Conservation (phyloP, 2,888 invertebrate species). For the Harpalus rubripes region DNA sequence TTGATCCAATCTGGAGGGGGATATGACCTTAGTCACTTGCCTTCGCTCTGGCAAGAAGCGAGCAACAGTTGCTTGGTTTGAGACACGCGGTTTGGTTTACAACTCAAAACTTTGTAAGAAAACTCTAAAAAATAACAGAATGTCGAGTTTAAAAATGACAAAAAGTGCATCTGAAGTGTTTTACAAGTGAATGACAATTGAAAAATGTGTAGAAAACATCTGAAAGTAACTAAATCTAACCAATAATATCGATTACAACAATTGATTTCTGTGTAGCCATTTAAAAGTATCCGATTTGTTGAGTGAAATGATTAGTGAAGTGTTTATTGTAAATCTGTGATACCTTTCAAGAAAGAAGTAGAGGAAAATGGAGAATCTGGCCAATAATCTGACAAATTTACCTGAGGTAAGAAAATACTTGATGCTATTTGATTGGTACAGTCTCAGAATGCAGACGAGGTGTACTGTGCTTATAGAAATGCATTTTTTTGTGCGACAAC, state of each 20-base stretch:
- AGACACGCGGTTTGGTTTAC: slow-evolving; percentile 54
- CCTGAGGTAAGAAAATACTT: slow-evolving; percentile 64
- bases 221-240: not conserved
- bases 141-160: slow-evolving; percentile 6
- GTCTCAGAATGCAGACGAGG: slow-evolving; percentile 39
- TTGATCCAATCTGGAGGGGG: slow-evolving; percentile 53
- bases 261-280: slow-evolving; percentile 52
- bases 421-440: slow-evolving; percentile 60
- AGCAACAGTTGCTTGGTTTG: slow-evolving; percentile 58
- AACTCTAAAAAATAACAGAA: slow-evolving; percentile 47
- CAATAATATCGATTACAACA: slow-evolving; percentile 31
- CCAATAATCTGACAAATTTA: slow-evolving; percentile 66
- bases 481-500: slow-evolving; percentile 61
- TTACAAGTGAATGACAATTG: not conserved
- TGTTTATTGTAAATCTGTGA: slow-evolving; percentile 55
- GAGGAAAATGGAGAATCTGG: slow-evolving; percentile 69
- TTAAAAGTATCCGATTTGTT: slow-evolving; percentile 42
- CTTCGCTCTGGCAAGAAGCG: slow-evolving; percentile 38
- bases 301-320: slow-evolving; percentile 24
- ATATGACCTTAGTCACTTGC: slow-evolving; percentile 64
- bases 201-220: slow-evolving; percentile 8
- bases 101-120: not conserved
- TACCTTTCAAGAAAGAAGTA: slow-evolving; percentile 34
- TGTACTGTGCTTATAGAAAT: slow-evolving; percentile 60
- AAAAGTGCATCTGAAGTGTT: slow-evolving; percentile 19